phyloP scores from a whole-genome alignment of 1,140 invertebrate species.

The Eubasilissa regina region DNA sequence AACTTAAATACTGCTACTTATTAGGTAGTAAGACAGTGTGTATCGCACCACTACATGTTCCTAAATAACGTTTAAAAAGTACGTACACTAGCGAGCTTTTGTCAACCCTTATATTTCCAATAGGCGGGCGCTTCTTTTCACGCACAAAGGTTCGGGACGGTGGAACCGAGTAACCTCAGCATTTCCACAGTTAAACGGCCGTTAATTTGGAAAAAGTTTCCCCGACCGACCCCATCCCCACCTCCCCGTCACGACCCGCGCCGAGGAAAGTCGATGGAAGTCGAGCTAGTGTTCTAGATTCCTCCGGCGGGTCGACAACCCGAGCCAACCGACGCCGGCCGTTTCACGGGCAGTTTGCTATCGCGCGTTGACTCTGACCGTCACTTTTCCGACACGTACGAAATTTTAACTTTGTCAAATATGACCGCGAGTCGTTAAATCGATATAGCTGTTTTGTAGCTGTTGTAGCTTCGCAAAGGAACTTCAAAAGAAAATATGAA shows the following conservation, averaged over 20 bases:
- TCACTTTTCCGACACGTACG: background rate
- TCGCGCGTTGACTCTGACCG: background rate
- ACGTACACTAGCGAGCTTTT: no score
- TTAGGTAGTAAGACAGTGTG: no score
- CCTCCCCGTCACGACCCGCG: background rate
- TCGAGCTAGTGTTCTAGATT: conserved; percentile 27
- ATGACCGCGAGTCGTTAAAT: no score
- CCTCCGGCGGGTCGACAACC: conserved; percentile 34
- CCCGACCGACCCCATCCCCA: background rate
- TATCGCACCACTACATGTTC: no score
- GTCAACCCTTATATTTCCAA: background rate
- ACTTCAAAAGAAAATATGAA: no score
- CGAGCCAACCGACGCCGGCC: conserved; percentile 7
- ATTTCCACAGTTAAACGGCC: conserved; percentile 32
- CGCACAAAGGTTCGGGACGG: background rate
- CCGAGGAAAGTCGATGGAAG: conserved; percentile 12
- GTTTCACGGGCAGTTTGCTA: conserved; percentile 28
- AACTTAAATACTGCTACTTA: no score
- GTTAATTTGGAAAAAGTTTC: conserved; percentile 31
- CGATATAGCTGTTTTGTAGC: no score
- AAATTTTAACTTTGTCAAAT: no score
- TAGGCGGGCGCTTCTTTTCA: background rate
- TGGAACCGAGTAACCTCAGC: background rate
- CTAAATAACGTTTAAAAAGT: no score
- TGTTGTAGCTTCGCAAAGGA: no score